Evolutionary conservation across 1,140 invertebrate genomes (phyloP).

Genomic region (Trichonephila clavipes): DNA sequence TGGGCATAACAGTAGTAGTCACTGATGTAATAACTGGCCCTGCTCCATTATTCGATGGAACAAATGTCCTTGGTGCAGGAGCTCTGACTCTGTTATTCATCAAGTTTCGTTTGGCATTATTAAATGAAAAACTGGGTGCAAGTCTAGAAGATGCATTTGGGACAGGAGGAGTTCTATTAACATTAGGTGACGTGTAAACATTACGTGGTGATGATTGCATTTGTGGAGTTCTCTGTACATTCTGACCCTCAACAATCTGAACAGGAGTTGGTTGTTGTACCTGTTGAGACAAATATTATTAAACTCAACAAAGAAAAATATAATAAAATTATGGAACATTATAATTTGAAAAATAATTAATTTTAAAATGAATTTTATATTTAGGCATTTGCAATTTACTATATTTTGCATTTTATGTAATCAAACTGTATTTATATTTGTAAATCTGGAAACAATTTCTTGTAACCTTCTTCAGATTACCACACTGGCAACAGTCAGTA

Average conservation of each 20-base stretch:
- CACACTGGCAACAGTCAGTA: too few relatives aligned
- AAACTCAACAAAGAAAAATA: too few relatives aligned
- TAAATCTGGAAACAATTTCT: too few relatives aligned
- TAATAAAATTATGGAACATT: too few relatives aligned
- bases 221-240: not conserved
- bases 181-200: not conserved
- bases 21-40: conserved; percentile 46
- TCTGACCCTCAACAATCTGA: conserved; percentile 14
- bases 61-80: not conserved
- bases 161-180: not conserved
- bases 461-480: too few relatives aligned
- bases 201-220: not conserved
- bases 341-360: too few relatives aligned
- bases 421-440: too few relatives aligned
- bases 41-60: not conserved
- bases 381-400: too few relatives aligned
- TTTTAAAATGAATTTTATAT: too few relatives aligned
- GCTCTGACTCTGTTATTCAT: conserved; percentile 4
- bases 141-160: conserved; percentile 21
- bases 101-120: conserved; percentile 42
- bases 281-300: too few relatives aligned
- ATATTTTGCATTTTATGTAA: too few relatives aligned
- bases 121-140: not conserved
- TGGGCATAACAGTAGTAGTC: conserved; percentile 2
- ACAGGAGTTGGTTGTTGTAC: not conserved